Percentiles rank a stretch among this genome's conserved stretches.
Conservation (phyloP, 2,113 vertebrate genomes). For the Ageneiosus marmoratus region DNA sequence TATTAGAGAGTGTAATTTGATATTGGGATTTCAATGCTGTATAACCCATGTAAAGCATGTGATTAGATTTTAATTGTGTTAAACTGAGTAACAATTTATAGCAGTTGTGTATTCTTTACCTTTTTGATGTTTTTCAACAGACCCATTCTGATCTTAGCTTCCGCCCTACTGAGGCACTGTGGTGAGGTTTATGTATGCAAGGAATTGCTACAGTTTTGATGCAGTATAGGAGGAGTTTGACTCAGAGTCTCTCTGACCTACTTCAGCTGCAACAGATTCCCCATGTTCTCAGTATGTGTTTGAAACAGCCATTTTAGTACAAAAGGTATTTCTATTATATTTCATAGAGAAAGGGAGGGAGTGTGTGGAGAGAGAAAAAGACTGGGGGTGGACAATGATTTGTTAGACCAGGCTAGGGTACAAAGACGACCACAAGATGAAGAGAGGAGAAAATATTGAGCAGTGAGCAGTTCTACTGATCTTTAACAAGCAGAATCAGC, state of each 20-base stretch:
- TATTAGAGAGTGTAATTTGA: neutral
- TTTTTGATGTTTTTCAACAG: neutral
- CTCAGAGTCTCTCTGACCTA: constrained; percentile 73
- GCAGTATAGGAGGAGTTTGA: constrained; percentile 66
- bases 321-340: constrained; percentile 8
- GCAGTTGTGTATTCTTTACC: neutral
- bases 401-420: neutral
- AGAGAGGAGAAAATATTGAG: neutral
- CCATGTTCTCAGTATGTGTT: constrained; percentile 62
- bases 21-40: neutral
- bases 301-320: constrained; percentile 48
- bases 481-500: neutral
- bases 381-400: neutral
- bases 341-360: neutral
- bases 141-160: constrained; percentile 42
- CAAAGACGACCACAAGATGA: neutral
- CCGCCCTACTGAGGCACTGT: constrained; percentile 61
- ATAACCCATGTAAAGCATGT: neutral
- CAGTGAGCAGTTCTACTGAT: neutral
- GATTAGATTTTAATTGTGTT: neutral
- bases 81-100: neutral
- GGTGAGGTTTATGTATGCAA: constrained; percentile 63
- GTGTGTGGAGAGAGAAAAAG: neutral
- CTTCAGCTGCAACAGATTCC: constrained; percentile 68
- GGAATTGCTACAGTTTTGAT: constrained; percentile 77